A percentile compares a stretch with the other conserved stretches of the same genome.
phyloP scores from a whole-genome alignment of 1,140 invertebrate genomes.

The Neodiprion pinetum region DNA sequence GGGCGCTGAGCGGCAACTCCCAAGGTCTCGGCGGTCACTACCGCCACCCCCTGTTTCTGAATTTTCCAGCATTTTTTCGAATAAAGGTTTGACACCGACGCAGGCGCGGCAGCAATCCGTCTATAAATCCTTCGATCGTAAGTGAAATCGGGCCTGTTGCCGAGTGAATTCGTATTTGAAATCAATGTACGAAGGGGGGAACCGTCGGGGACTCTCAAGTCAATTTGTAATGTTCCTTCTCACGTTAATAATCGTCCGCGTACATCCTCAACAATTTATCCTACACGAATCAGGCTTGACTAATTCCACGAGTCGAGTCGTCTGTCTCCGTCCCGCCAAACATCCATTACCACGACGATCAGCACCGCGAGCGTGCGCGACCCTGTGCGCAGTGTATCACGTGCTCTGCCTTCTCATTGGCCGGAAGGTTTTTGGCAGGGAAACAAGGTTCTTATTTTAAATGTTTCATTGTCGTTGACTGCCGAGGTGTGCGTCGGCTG shows the following conservation, averaged over 20 bases:
- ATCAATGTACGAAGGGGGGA: neutral
- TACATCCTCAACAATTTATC: too few relatives aligned
- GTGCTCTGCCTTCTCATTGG: neutral
- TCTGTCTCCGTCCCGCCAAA: neutral
- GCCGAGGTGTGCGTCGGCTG: neutral
- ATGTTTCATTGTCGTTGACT: constrained; percentile 2
- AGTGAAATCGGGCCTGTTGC: too few relatives aligned
- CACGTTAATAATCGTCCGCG: too few relatives aligned
- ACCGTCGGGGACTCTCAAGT: neutral
- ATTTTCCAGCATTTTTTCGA: neutral
- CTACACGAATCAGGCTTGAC: too few relatives aligned
- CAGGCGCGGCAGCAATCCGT: too few relatives aligned
- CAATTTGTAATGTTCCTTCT: neutral
- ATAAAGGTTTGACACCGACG: neutral
- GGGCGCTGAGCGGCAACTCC: neutral
- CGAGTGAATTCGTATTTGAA: neutral
- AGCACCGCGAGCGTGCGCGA: neutral
- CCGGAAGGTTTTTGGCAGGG: neutral
- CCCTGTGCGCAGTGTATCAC: neutral
- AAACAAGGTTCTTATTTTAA: constrained; percentile 12
- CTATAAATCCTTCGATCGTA: too few relatives aligned
- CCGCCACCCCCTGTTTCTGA: neutral
- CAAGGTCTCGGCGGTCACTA: neutral
- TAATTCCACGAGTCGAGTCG: too few relatives aligned
- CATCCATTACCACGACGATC: neutral